Evolutionary conservation across 2,113 vertebrate species (phyloP), one percentile per base, ranked within the genome.

Genomic region (Barnardius zonarius): DNA sequence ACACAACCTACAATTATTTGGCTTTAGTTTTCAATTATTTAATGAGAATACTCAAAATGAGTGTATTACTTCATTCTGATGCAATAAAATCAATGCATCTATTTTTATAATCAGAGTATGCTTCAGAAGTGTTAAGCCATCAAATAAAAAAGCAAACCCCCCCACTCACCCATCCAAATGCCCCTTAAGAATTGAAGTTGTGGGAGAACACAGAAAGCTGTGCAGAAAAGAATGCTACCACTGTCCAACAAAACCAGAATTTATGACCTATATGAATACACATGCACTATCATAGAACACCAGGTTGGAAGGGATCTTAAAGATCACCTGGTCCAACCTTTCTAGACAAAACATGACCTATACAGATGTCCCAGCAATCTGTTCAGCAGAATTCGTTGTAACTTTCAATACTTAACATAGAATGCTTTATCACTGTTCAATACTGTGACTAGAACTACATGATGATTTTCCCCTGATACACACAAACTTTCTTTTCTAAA

Each of bases 1-100:
- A 44, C 2, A 1, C 8, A 73, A 61, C 9, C 13, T 25, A n/a
- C 20, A 61, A 66, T 4, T 0, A 64, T 25, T 37, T 46, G 4
- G 6, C 1, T 52, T 69, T 46, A 44, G 41, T 41, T 69, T 20
- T 13, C 43, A 90, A 37, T 27, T 30, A 64, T 8, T 57, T 35
- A 52, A 15, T n/a, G 54, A 31, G 19, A 51, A 75, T 88, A 46
- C 7, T 61, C 39, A 13, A 35, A 41, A 37, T 13, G 2, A 82
- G 8, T 6, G 10, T 35, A 25, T 37, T 55, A 35, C 13, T n/a
- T 89, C 5, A 17, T 31, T 76, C 43, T 37, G 10, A 80, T 51
- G 15, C 7, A 52, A 54, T 49, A 18, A 54, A 73, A 61, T 27
- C 13, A 68, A 10, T 37, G 14, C 9, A 43, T 25, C 19, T 84